Conservation (phyloP, 2,888 invertebrate genomes). For the Omphaloscelis lunosa region DNA sequence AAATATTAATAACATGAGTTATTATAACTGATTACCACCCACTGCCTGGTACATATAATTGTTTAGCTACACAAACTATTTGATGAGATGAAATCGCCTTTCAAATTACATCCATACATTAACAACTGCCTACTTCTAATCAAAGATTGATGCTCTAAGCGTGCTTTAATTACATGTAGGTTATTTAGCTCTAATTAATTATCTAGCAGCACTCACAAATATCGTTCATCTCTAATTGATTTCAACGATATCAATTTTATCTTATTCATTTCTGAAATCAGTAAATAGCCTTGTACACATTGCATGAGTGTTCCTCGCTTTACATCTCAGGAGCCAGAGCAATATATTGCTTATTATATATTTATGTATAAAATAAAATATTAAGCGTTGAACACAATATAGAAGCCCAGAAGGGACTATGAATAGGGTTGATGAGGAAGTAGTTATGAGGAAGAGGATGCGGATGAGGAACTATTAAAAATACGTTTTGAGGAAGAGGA, state of each 20-base stretch:
- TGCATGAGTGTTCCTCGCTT: no score
- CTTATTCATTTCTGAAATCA: neutral
- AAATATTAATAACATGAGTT: slow-evolving; percentile 59
- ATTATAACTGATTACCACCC: slow-evolving; percentile 38
- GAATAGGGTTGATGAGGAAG: no score
- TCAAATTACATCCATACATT: slow-evolving; percentile 30
- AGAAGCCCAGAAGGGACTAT: neutral
- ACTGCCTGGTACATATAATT: slow-evolving; percentile 26
- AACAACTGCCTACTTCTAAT: slow-evolving; percentile 18
- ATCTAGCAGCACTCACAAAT: slow-evolving; percentile 61
- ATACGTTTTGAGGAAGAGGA: no score
- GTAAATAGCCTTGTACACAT: neutral
- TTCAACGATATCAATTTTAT: neutral
- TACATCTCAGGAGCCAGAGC: neutral
- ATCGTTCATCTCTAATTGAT: slow-evolving; percentile 22
- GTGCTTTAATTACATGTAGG: slow-evolving; percentile 37
- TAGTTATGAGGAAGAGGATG: no score
- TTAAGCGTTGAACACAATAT: neutral
- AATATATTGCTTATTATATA: neutral
- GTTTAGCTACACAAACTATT: slow-evolving; percentile 43
- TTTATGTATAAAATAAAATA: neutral
- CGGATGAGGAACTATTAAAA: no score
- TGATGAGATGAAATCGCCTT: slow-evolving; percentile 41
- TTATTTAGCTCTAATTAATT: slow-evolving; percentile 42
- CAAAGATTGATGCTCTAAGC: slow-evolving; percentile 39